Base-by-base conservation (phyloP, 2,797 vertebrate genomes). In the Pseudomugil tenellus region DNA sequence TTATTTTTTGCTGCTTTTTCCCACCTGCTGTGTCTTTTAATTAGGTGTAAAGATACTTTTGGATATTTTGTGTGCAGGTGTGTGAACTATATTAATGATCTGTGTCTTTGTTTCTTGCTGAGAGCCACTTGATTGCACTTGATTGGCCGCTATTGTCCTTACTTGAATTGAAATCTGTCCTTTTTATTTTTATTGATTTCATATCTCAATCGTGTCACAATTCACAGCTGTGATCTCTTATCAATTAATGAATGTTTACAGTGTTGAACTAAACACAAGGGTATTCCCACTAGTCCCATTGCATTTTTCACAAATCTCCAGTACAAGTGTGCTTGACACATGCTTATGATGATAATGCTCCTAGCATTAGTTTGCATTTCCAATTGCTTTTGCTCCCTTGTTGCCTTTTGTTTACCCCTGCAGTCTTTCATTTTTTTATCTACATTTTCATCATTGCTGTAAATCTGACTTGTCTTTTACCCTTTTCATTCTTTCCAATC, bases 361-460 rank as follows among this genome's bases (percentile, higher is more conserved):
- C 51, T 11, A 68, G 79, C 54, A 0, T 77, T 71, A 72, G 75
- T 87, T 88, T 86, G 79, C 80, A 85, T 87, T 88, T 85, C 66
- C 67, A 83, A 70, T 79, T 64, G 70, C 60, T 81, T 74, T 67
- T 59, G 60, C 66, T 81, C 74, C 69, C 69, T 69, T 4, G 52
- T 55, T 69, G 57, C 54, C 57, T 70, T 83, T 67, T 85, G 83
- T 89, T 87, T 79, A 83, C 69, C 70, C 83, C 80, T 74, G 66
- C 58, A 87, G 79, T 85, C 60, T 72, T 74, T 63, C 3, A 17
- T 70, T 60, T 69, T n/a, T 56, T 67, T 39, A 65, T 51, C 62
- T 35, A 39, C 60, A 49, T 79, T 81, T 78, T 79, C 62, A 70
- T 76, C 51, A 63, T 71, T 31, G 23, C 63, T 67, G 72, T 70